Percentiles rank a stretch among this genome's conserved stretches.
Conservation (phyloP, 2,797 vertebrate species). For the Acanthornis magna region DNA sequence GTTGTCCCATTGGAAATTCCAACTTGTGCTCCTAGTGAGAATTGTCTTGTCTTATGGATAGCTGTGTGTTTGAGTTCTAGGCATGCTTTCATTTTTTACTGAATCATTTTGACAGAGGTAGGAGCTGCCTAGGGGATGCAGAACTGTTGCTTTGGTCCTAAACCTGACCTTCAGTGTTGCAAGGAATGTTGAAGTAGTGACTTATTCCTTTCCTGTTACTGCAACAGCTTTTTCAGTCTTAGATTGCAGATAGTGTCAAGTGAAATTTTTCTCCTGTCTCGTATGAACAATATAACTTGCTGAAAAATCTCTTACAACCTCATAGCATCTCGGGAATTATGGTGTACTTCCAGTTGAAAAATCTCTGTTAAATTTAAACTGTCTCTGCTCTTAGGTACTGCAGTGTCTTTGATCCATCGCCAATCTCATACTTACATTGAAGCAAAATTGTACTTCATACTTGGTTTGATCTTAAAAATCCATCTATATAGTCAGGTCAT, state of each 20-base stretch:
- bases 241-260: not conserved
- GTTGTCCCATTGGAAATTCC: not conserved
- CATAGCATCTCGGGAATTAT: not conserved
- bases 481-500: not conserved
- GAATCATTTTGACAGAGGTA: not conserved
- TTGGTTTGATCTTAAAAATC: constrained; percentile 52
- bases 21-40: not conserved
- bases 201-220: not conserved
- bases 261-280: not conserved
- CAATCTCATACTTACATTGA: not conserved
- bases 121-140: not conserved
- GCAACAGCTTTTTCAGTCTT: not conserved
- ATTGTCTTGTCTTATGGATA: not conserved
- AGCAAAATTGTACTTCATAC: constrained; percentile 41
- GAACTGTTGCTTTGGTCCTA: not conserved
- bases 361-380: not conserved
- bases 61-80: not conserved
- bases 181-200: not conserved
- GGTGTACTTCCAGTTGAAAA: constrained; percentile 8
- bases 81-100: not conserved
- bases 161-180: not conserved
- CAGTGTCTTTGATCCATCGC: constrained; percentile 21
- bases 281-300: not conserved
- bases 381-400: not conserved
- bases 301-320: constrained; percentile 3